These are phyloP conservation scores for Sebastes minor DNA, from an alignment of 2,797 vertebrate genomes.

Conservation along the genomic window DNA sequence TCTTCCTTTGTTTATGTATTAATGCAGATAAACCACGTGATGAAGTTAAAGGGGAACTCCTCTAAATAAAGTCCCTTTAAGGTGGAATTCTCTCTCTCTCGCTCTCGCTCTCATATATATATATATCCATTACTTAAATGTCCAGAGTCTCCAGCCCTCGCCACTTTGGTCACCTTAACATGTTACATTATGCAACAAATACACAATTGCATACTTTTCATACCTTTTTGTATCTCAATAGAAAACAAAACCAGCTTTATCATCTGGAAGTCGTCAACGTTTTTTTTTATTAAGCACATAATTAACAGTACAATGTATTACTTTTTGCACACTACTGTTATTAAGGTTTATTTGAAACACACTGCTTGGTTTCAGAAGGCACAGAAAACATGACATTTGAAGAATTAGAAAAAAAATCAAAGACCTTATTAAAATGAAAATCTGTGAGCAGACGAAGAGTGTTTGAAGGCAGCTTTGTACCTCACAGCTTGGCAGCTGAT, in stretches of 20 bases:
- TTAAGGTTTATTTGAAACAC: neutral
- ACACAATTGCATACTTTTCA: neutral
- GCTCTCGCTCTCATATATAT: too few relatives aligned
- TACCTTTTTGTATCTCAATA: neutral
- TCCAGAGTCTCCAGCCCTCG: too few relatives aligned
- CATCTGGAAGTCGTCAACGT: neutral
- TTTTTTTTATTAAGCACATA: constrained; percentile 9
- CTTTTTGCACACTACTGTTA: neutral
- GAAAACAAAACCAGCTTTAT: neutral
- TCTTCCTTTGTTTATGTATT: too few relatives aligned
- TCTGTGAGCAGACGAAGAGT: neutral
- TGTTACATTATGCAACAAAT: neutral
- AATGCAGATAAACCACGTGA: too few relatives aligned
- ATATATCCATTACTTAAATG: too few relatives aligned
- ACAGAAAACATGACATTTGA: neutral
- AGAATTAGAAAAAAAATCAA: neutral
- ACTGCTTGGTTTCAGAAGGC: neutral
- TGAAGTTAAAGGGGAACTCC: too few relatives aligned
- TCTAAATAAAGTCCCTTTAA: too few relatives aligned
- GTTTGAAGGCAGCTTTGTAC: too few relatives aligned
- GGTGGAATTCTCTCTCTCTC: too few relatives aligned
- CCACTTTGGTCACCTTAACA: too few relatives aligned
- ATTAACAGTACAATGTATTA: neutral
- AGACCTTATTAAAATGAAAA: neutral
- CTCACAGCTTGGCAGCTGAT: too few relatives aligned